phyloP scores from a whole-genome alignment of 2,113 vertebrate species.

The Danionella cerebrum region DNA sequence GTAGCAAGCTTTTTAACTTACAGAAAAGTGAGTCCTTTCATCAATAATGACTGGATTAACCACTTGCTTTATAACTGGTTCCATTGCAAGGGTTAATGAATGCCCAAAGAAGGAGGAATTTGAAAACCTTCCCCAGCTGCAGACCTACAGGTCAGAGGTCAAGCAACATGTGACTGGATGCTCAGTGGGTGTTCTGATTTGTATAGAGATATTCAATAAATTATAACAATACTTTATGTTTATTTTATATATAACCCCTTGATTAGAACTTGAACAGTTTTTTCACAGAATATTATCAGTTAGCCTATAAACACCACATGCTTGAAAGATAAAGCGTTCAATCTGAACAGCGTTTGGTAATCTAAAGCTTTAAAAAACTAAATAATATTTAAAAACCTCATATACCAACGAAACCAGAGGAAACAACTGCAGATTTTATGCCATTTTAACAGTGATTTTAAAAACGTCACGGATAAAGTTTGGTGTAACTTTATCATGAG shows the following conservation, averaged over 20 bases:
- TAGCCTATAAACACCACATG: no score
- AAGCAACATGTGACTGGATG: slow-evolving; percentile 58
- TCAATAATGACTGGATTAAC: slow-evolving; percentile 24
- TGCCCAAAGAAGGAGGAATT: slow-evolving; percentile 57
- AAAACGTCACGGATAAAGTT: neutral
- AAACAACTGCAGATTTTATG: no score
- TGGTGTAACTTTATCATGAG: neutral
- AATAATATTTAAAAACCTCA: no score
- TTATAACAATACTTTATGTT: neutral
- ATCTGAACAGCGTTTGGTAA: no score
- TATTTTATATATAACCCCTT: no score
- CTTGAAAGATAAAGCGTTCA: no score
- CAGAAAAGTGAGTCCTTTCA: neutral
- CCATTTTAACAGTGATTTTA: neutral
- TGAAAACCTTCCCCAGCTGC: slow-evolving; percentile 58
- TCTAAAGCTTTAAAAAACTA: no score
- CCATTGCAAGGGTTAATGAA: slow-evolving; percentile 53
- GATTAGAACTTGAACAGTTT: no score
- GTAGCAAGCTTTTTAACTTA: neutral
- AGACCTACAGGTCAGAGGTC: slow-evolving; percentile 56
- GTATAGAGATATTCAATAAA: neutral
- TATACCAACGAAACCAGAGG: no score
- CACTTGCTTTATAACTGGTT: slow-evolving; percentile 49
- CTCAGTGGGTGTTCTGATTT: slow-evolving; percentile 49
- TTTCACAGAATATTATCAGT: no score